Percentiles rank a stretch among this genome's conserved stretches.
Conservation (phyloP, 1,140 invertebrate species). For the Pachypeltis micranthus region DNA sequence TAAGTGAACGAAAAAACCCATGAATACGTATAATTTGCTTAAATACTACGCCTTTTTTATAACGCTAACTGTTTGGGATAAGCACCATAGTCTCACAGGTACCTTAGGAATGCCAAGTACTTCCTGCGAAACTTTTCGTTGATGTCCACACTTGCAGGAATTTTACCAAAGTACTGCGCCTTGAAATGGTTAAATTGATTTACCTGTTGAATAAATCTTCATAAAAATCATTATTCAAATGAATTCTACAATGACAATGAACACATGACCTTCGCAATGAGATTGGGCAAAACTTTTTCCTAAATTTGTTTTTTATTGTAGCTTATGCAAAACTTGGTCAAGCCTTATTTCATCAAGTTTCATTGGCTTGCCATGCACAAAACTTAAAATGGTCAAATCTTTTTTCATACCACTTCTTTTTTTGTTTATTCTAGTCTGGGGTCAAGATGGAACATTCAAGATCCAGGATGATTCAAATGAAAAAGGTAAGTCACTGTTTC, state of each 20-base stretch:
- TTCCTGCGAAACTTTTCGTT: neutral
- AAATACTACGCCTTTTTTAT: neutral
- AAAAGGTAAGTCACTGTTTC: conserved; percentile 38
- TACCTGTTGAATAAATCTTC: too few relatives aligned
- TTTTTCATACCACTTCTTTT: neutral
- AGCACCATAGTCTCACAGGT: neutral
- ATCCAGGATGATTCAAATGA: conserved; percentile 54
- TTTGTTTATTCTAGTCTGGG: conserved; percentile 45
- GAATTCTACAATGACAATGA: neutral
- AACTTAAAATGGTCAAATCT: neutral
- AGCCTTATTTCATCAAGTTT: neutral
- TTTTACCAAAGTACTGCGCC: neutral
- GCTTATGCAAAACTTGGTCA: too few relatives aligned
- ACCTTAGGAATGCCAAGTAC: neutral
- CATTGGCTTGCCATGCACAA: neutral
- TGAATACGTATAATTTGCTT: neutral
- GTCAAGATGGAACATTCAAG: conserved; percentile 46
- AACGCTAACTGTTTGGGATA: neutral
- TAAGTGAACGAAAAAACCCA: conserved; percentile 35
- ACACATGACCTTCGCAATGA: neutral
- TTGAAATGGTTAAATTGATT: neutral
- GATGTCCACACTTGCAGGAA: neutral
- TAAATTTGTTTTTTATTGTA: neutral
- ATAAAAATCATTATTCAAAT: too few relatives aligned
- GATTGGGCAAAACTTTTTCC: neutral